Conservation (phyloP, 2,797 vertebrate species). For the Hapalemur alaotrensis region DNA sequence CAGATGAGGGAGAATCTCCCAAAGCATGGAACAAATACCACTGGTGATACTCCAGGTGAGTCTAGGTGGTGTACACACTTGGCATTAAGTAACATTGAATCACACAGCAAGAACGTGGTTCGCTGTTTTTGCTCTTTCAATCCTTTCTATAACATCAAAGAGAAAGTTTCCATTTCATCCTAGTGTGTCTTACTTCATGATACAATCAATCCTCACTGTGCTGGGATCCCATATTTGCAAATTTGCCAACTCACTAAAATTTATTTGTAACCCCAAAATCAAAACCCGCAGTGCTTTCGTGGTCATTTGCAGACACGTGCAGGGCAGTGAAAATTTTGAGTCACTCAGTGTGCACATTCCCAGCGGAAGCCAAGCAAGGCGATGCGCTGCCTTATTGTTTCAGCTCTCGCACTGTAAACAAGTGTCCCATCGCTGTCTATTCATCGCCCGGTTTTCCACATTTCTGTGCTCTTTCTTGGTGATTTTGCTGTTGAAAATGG, state of each 20-base stretch:
- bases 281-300: not conserved
- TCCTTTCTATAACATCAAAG: not conserved
- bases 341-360: rapidly evolving
- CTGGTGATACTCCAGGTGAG: not conserved
- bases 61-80: not conserved
- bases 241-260: not conserved
- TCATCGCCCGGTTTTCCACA: not conserved
- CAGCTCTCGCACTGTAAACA: not conserved
- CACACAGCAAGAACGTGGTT: not conserved
- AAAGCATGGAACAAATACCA: not conserved
- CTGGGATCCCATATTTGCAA: not conserved
- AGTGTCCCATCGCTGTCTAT: not conserved
- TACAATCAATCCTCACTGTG: not conserved
- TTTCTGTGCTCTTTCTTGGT: not conserved
- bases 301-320: no score
- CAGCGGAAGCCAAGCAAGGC: not conserved
- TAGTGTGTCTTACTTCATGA: not conserved
- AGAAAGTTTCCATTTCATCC: not conserved
- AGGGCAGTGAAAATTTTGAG: not conserved
- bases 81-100: not conserved
- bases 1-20: not conserved
- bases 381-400: not conserved
- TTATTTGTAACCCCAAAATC: not conserved
- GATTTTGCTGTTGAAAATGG: not conserved
- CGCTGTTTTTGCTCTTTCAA: not conserved